Evolutionary conservation across 1,140 invertebrate genomes (phyloP), one percentile per base, ranked within the genome.

Genomic region (Halictus rubicundus): DNA sequence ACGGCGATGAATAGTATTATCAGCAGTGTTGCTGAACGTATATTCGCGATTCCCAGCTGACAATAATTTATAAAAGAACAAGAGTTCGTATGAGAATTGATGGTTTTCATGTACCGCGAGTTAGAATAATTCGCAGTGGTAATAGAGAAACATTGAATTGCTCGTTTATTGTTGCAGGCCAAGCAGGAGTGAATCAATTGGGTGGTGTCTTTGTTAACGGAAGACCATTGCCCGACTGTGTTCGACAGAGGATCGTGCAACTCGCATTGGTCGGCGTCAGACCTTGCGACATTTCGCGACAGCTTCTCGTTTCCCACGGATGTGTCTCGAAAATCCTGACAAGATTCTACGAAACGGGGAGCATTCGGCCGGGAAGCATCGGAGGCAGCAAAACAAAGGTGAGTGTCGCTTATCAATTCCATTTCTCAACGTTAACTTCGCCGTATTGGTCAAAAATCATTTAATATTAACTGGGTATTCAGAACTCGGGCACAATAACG

Each of bases 311-410:
- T 10, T 99, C 98, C 0, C 98, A 99, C 90, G 98, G 98, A 82
- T 97, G 97, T 89, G 97, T 98, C n/a, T 98, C 97, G 16, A 99
- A 99, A 94, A 99, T 99, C 82, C 94, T 99, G 16, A 99, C 98
- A 5, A 94, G 98, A 78, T 99, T 99, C 94, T 99, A 98, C 89
- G 97, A 98, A 93, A 98, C 98, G 10, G 98, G 97, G 1, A 98
- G 97, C 63, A 98, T 98, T 72, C 94, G 97, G 87, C 98, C 97
- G 1, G 97, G 97, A 27, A 97, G 97, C 32, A 98, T 98, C 83
- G 97, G 97, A 25, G 97, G 97, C 57, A 97, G 96, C 86, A 98
- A 98, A 92, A 97, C 97, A n/a, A 98, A 98, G 95, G 97, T 98
- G 91, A 93, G 92, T 52, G 21, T 21, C 39, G 19, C 42, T 12